Conservation (phyloP, 2,888 invertebrate genomes). For the Xestia sexstrigata region DNA sequence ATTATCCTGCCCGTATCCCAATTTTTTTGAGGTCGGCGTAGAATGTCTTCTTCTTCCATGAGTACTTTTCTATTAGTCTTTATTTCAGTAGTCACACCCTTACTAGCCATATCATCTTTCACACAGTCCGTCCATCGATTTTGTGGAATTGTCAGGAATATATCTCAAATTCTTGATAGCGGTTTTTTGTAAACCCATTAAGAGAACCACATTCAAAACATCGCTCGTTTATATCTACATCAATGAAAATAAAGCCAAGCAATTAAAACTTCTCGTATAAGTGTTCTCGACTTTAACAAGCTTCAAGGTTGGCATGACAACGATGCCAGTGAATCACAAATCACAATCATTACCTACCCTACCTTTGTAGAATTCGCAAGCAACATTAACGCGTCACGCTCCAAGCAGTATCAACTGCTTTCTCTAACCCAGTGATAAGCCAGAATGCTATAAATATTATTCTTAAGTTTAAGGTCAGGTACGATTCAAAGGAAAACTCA, state of each 20-base stretch:
- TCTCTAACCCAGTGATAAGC: slow-evolving; percentile 58
- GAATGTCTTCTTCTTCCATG: background rate
- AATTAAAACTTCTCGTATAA: slow-evolving; percentile 43
- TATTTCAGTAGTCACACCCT: background rate
- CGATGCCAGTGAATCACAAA: slow-evolving; percentile 64
- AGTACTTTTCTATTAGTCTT: background rate
- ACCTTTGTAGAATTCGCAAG: slow-evolving; percentile 64
- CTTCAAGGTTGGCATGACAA: slow-evolving; percentile 63
- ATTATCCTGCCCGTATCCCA: background rate
- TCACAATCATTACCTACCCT: slow-evolving; percentile 62
- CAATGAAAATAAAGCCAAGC: slow-evolving; percentile 38
- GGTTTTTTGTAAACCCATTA: too few relatives aligned
- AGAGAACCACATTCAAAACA: slow-evolving; percentile 39
- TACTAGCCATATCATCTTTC: too few relatives aligned
- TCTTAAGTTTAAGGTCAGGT: slow-evolving; percentile 32
- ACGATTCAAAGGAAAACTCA: background rate
- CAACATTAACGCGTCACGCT: slow-evolving; percentile 64
- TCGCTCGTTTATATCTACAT: slow-evolving; percentile 30
- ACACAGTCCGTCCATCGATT: background rate
- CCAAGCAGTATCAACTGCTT: slow-evolving; percentile 60
- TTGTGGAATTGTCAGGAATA: background rate
- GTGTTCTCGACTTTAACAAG: slow-evolving; percentile 45
- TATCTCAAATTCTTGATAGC: too few relatives aligned
- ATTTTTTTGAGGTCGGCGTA: background rate
- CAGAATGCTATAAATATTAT: slow-evolving; percentile 31